Percentiles rank a stretch among this genome's conserved stretches.
These are phyloP conservation scores for Arnoldichthys spilopterus DNA, from an alignment of 2,797 vertebrate genomes.

Conservation along the genomic window DNA sequence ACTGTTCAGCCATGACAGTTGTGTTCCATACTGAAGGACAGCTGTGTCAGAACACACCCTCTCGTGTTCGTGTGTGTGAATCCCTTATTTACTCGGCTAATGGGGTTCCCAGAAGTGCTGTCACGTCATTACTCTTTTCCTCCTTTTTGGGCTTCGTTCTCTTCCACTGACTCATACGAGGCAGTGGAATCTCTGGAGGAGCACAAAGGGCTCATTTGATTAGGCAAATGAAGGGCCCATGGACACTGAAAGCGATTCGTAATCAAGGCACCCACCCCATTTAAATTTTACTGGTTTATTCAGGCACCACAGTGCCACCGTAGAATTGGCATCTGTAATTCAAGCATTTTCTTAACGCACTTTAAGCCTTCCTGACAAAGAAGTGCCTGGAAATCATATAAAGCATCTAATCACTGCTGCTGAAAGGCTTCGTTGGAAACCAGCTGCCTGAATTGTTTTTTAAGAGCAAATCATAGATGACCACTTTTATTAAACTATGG, in stretches of 20 bases:
- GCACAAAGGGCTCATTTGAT: constrained; percentile 39
- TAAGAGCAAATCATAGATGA: background rate
- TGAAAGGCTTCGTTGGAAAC: constrained; percentile 39
- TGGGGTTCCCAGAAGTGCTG: constrained; percentile 49
- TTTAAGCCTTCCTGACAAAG: background rate
- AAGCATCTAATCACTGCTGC: constrained; percentile 34
- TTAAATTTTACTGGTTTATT: constrained; percentile 46
- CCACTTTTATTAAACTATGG: background rate
- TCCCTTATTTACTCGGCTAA: constrained; percentile 46
- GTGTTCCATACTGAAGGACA: constrained; percentile 75
- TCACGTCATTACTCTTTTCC: constrained; percentile 28
- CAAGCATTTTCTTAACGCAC: background rate
- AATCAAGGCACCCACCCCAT: background rate
- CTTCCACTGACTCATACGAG: background rate
- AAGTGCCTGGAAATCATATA: constrained; percentile 25
- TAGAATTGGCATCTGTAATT: background rate
- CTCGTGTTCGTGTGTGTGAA: constrained; percentile 36
- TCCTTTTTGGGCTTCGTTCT: constrained; percentile 8
- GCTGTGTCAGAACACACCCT: constrained; percentile 69
- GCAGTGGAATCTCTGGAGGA: constrained; percentile 16
- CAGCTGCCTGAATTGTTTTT: constrained; percentile 5
- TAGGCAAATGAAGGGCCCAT: constrained; percentile 26
- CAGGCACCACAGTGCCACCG: background rate
- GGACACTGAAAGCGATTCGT: constrained; percentile 17
- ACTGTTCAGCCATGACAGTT: constrained; percentile 78